Conservation (phyloP, 2,113 vertebrate genomes). For the Arenaria interpres region DNA sequence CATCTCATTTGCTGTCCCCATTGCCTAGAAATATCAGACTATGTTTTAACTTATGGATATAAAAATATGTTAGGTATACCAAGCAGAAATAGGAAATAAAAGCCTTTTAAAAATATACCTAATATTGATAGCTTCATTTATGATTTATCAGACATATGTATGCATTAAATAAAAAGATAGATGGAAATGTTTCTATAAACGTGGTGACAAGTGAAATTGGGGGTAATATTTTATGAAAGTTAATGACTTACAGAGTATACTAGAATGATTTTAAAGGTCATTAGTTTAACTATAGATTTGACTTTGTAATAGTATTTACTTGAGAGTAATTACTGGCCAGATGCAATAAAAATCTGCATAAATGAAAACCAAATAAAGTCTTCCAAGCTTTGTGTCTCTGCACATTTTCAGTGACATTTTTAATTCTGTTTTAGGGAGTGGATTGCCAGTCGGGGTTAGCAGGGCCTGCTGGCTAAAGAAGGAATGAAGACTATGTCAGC, state of each 20-base stretch:
- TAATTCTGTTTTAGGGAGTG: not conserved
- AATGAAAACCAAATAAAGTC: not conserved
- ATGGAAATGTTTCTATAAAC: not conserved
- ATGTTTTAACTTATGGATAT: not conserved
- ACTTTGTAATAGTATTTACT: not conserved
- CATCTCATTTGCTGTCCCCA: not conserved
- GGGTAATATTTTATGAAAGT: not conserved
- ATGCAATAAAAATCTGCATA: not conserved
- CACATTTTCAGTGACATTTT: not conserved
- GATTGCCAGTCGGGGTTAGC: not conserved
- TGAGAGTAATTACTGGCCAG: not conserved
- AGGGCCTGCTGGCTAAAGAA: not conserved
- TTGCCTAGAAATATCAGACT: not conserved
- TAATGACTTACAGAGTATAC: not conserved
- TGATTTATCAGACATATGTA: not conserved
- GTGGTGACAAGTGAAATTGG: not conserved
- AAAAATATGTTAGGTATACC: not conserved
- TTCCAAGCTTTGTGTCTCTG: not conserved
- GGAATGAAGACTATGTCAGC: not conserved
- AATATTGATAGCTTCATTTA: not conserved
- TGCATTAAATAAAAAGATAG: not conserved
- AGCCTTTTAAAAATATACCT: not conserved
- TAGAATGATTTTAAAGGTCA: not conserved
- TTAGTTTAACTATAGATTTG: not conserved
- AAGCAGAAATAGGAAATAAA: not conserved